Evolutionary conservation across 2,888 invertebrate species (phyloP), one percentile per base, ranked within the genome.

Genomic region (Pristionchus exspectatus): DNA sequence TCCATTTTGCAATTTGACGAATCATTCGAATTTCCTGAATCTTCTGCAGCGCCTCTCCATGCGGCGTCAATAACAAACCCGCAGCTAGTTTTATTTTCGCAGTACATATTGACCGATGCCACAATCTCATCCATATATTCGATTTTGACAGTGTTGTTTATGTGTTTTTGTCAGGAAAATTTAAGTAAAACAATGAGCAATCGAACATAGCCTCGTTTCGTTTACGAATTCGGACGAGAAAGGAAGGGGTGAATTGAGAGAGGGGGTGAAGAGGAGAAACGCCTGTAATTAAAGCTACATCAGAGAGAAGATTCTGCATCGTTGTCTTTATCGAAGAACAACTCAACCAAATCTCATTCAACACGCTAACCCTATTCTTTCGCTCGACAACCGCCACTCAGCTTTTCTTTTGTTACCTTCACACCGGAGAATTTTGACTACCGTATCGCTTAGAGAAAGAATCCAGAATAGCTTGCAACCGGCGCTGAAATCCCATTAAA

Each of bases 281-380:
- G 44, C 38, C 77, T 44, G 77, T 44, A 77, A 77, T 77, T 77
- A 77, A 77, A 44, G 38, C 44, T 77, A 44, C 77, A 44, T 30
- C 30, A 63, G 38, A 24, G 7, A 16, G 44, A 7, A 12, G 24
- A 44, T 24, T 77, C 77, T 38, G 44, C 44, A 5, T 44, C 44
- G 38, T 21, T 27, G 24, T 77, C 44, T 77, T 38, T 77, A 24
- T 77, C 24, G 38, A 24, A 77, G 77, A 18, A 44, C 38, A 77
- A 74, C 38, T 38, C 38, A 50, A 69, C 50, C 27, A 81, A 81
- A 81, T 81, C 81, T 81, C 81, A 81, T 81, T 81, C 81, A 54
- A 50, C 14, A 50, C 44, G 44, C 50, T 54, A 3, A 50, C 27
- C 50, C 50, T 81, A 54, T 81, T 21, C 27, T 50, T 50, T 44